Evolutionary conservation across 2,113 vertebrate genomes (phyloP), one percentile per base, ranked within the genome.

Genomic region (Cololabis saira): DNA sequence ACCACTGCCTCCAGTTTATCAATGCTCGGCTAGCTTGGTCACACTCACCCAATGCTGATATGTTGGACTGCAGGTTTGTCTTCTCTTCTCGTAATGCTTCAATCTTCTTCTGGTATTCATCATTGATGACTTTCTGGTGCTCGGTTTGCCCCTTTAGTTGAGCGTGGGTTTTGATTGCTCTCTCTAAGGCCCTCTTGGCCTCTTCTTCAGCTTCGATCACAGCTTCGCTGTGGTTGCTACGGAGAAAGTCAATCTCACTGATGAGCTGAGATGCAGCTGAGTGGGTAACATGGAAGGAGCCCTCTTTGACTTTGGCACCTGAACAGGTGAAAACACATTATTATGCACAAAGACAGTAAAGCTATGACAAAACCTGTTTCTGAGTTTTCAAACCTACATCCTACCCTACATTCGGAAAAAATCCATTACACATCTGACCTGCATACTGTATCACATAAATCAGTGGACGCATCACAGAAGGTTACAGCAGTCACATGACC

Each of bases 171-270:
- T 61, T 54, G 9, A 61, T 24, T 0, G 21, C 57, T 3, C 12
- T 41, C 1, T 72, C 30, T 24, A 85, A 52, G 0, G 51, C 51
- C 0, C 45, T 49, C 47, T 80, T 81, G 56, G 83, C 71, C 18
- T 67, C 24, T 21, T 83, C 49, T 51, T 65, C 37, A 0, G 61
- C 78, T 41, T 55, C 0, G 0, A 71, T 63, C 50, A 80, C 37
- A 6, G n/a, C n/a, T n/a, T 67, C 57, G 5, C 59, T 81, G 69
- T 84, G 71, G 44, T 87, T 84, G 57, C 61, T 19, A 3, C 5
- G 42, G 8, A 91, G 78, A 30, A 45, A 11, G 8, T 77, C 14
- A 0, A 91, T 64, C 44, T 88, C 62, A 48, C 0, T 22, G 45
- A 69, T 24, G 54, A 87, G 52, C 53, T 74, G 13, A 5, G 43